Conservation (phyloP, 2,797 vertebrate species). For the Anguilla pacifica region DNA sequence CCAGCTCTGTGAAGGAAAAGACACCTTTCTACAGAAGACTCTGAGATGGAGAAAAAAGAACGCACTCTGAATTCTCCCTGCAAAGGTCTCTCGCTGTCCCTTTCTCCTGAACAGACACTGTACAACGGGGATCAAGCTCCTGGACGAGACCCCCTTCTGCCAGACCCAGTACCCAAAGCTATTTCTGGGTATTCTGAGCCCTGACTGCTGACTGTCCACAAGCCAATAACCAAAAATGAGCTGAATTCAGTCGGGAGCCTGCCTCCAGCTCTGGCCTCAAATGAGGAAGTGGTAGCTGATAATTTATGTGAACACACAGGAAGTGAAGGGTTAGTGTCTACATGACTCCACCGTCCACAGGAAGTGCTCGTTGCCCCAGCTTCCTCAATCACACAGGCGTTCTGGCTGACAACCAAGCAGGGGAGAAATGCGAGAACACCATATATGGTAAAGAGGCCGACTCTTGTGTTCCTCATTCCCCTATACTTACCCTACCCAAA, state of each 20-base stretch:
- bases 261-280: background rate
- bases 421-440: constrained; percentile 13
- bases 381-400: constrained; percentile 34
- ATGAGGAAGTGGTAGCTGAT: constrained; percentile 20
- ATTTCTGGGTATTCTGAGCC: background rate
- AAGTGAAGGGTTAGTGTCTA: constrained; percentile 17
- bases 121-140: background rate
- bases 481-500: background rate
- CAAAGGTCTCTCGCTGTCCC: background rate
- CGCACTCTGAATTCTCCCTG: background rate
- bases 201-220: background rate
- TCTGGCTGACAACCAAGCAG: constrained; percentile 11
- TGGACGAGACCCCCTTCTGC: background rate
- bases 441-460: constrained; percentile 43
- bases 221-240: background rate
- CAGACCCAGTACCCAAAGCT: background rate
- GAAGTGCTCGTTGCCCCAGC: constrained; percentile 31
- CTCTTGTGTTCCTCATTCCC: background rate
- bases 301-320: constrained; percentile 9
- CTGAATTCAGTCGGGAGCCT: background rate
- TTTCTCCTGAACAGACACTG: background rate
- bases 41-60: background rate
- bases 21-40: no score
- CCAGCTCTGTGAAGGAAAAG: no score
- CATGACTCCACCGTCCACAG: constrained; percentile 22